Base-by-base conservation (phyloP, 2,888 invertebrate species). In the Thumatha senex region DNA sequence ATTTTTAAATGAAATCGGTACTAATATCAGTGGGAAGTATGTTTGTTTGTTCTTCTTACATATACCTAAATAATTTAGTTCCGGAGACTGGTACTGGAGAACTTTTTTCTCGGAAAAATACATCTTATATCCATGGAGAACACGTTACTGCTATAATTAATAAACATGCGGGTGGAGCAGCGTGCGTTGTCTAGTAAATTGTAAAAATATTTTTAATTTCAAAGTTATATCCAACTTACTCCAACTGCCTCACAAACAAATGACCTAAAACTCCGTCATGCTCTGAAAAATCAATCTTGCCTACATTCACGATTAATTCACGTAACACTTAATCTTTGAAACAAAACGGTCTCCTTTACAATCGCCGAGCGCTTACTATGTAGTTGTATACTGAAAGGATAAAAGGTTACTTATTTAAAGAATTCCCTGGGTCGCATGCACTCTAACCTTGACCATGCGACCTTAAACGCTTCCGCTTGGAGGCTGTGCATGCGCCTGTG, bases 361-460 rank as follows among this genome's bases (percentile, higher is more conserved):
- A 3, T 15, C 15, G 33, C 11, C 15, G 33, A 15, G 15, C 14
- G 2, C 31, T 41, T 31, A 34, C 4, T 31, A 31, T 8, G 1
- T 31, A 10, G 4, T 8, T 31, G 31, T 2, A 8, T 31, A 8
- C 11, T 5, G 1, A 8, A 11, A 8, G 7, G 1, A 2, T 31
- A 11, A 11, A 31, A 8, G 8, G 1, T 8, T 8, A 31, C 39
- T 7, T n/a, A n/a, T n/a, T n/a, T n/a, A n/a, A n/a, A n/a, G n/a
- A n/a, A 44, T 43, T n/a, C 34, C 34, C 13, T 44, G 43, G 46
- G 40, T 30, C 52, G 50, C 63, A 63, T 68, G 56, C 65, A 72
- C 72, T 68, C 69, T 78, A 86, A 82, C 86, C 86, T 86, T 87
- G 86, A 84, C 85, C 79, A 75, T 39, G 63, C 67, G 72, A 74